A percentile compares a stretch with the other conserved stretches of the same genome.
Conservation (phyloP, 2,888 invertebrate species). For the Coecobrya sp. region DNA sequence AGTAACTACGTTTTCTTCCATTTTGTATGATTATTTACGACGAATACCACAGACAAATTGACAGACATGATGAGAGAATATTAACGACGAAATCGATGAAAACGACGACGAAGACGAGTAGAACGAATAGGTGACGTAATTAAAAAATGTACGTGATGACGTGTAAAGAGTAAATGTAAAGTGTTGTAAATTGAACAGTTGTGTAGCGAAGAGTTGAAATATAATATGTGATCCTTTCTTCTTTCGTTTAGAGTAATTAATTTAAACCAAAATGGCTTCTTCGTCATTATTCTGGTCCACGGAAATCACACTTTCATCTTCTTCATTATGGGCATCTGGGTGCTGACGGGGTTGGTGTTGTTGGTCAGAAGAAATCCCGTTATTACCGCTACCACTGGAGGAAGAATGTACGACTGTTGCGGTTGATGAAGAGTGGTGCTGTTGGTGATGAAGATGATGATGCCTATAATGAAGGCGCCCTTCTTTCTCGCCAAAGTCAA, state of each 20-base stretch:
- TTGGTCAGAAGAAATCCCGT: constrained; percentile 18
- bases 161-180: constrained; percentile 26
- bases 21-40: constrained; percentile 12
- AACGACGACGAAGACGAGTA: not conserved
- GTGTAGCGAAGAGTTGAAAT: not conserved
- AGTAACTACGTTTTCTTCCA: not conserved
- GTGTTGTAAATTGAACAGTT: constrained; percentile 11
- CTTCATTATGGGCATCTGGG: constrained; percentile 73
- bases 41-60: constrained; percentile 76
- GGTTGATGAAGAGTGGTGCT: not conserved
- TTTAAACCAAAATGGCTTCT: constrained; percentile 85
- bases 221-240: not conserved
- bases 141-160: constrained; percentile 12
- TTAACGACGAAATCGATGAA: constrained; percentile 19
- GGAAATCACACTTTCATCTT: constrained; percentile 85
- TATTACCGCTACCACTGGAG: constrained; percentile 26
- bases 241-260: not conserved
- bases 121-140: not conserved
- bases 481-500: constrained; percentile 86
- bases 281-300: constrained; percentile 84
- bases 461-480: constrained; percentile 2
- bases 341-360: constrained; percentile 50
- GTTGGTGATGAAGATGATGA: constrained; percentile 23
- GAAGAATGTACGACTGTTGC: not conserved
- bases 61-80: constrained; percentile 63